Percentiles rank a stretch among this genome's conserved stretches.
phyloP scores from a whole-genome alignment of 2,888 invertebrate species.

The Epinotia bilunana region DNA sequence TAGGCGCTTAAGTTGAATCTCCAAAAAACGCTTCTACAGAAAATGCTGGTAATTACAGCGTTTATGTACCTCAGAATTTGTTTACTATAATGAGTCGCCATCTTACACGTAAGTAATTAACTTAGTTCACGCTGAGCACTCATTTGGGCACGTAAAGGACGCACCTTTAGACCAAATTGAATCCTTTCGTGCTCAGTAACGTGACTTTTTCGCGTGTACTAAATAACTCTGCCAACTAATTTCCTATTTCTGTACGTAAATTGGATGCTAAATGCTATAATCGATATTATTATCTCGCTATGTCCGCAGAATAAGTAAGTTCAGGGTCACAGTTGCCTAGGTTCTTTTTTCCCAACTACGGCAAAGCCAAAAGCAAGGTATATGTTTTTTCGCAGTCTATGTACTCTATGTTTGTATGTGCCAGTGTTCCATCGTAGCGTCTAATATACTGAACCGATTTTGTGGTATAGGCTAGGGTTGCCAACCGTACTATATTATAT shows the following conservation, averaged over 20 bases:
- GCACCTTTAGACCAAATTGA: constrained; percentile 21
- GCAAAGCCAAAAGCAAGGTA: too few species aligned
- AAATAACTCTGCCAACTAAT: not conserved
- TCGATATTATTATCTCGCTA: too few species aligned
- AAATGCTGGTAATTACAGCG: constrained; percentile 14
- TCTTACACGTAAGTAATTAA: constrained; percentile 27
- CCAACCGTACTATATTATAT: too few species aligned
- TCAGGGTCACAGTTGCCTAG: too few species aligned
- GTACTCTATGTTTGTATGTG: too few species aligned
- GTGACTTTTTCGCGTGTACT: constrained; percentile 19
- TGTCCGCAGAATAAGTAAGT: too few species aligned
- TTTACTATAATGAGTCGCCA: constrained; percentile 22
- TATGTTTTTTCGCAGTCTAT: too few species aligned
- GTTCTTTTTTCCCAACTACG: too few species aligned
- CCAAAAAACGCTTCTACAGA: constrained; percentile 8
- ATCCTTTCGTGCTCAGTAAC: constrained; percentile 19
- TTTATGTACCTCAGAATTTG: constrained; percentile 20
- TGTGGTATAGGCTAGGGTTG: too few species aligned
- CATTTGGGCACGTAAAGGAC: constrained; percentile 25
- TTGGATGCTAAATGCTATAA: not conserved
- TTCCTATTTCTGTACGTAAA: not conserved
- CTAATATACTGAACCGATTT: too few species aligned
- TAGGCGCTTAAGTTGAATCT: constrained; percentile 28
- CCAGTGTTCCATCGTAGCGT: too few species aligned
- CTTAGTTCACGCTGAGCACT: constrained; percentile 17